Evolutionary conservation across 2,113 vertebrate species (phyloP).

Genomic region (Columbina picui): DNA sequence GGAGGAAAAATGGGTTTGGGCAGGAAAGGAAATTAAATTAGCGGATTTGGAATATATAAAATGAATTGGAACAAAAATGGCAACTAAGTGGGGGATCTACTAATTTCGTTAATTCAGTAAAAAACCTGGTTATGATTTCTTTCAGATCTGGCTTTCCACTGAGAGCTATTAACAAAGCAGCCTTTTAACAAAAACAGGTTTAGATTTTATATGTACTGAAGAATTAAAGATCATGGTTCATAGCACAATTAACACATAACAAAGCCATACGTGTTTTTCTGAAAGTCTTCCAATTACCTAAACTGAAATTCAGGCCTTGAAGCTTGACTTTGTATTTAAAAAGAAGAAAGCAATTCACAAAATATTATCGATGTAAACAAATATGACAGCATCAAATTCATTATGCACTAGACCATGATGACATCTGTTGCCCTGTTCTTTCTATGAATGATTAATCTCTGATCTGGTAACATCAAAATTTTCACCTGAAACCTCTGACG

Average conservation of each 20-base stretch:
- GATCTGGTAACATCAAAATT: not conserved
- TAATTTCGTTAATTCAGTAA: not conserved
- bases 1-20: slow-evolving; percentile 56
- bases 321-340: not conserved
- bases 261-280: not conserved
- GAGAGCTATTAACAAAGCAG: not conserved
- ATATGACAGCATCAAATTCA: not conserved
- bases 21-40: slow-evolving; percentile 68
- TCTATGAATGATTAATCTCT: not conserved
- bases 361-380: not conserved
- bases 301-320: not conserved
- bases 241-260: fast-evolving
- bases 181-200: not conserved
- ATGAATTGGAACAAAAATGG: slow-evolving; percentile 15
- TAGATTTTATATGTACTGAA: not conserved
- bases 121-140: not conserved
- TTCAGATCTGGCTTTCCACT: not conserved
- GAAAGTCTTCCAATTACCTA: not conserved
- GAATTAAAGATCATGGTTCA: not conserved
- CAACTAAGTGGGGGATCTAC: not conserved
- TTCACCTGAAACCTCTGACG: not conserved
- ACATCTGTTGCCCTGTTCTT: not conserved
- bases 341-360: not conserved
- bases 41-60: slow-evolving; percentile 39
- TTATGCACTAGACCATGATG: not conserved